Base-by-base conservation (phyloP, 2,888 invertebrate genomes). In the Osedax frankpressi region DNA sequence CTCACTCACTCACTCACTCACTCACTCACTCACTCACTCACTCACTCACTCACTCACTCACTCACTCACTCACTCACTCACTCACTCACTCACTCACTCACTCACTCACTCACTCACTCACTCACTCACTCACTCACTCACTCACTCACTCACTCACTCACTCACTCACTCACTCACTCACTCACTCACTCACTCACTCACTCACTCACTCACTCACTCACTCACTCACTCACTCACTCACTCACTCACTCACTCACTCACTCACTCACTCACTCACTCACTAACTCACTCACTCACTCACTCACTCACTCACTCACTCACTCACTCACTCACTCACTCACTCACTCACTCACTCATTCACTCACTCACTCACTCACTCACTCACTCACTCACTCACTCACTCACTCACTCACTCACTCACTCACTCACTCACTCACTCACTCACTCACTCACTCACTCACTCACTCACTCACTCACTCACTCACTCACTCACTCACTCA, bases 221-320 rank as follows among this genome's bases (percentile, higher is more conserved):
- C 65, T n/a, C 24, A 65, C 65, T n/a, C 65, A 65, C 65, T n/a
- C 65, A 65, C 65, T n/a, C 65, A 65, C 65, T n/a, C 24, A 65
- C n/a, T 65, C 65, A 1, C 14, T 65, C n/a, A 65, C 65, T 65
- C 19, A 65, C 14, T 1, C 65, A 65, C 65, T 65, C n/a, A 65
- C 65, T 0, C 65, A 65, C 3, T 19, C 65, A 65, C 65, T 19
- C 2, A 63, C 19, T 19, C 3, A 3, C 65, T 19, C 19, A 63
- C n/a, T n/a, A n/a, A n/a, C n/a, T n/a, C n/a, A n/a, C n/a, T n/a
- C n/a, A n/a, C n/a, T n/a, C n/a, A n/a, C 65, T 19, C 65, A 65
- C 65, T n/a, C 65, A 65, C 65, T n/a, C 65, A 0, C 65, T n/a
- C 24, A 0, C 65, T n/a, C 65, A 11, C 3, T n/a, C 3, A 65